These are phyloP conservation scores for Agriopis aurantiaria DNA, from an alignment of 2,888 invertebrate species.

Conservation along the genomic window DNA sequence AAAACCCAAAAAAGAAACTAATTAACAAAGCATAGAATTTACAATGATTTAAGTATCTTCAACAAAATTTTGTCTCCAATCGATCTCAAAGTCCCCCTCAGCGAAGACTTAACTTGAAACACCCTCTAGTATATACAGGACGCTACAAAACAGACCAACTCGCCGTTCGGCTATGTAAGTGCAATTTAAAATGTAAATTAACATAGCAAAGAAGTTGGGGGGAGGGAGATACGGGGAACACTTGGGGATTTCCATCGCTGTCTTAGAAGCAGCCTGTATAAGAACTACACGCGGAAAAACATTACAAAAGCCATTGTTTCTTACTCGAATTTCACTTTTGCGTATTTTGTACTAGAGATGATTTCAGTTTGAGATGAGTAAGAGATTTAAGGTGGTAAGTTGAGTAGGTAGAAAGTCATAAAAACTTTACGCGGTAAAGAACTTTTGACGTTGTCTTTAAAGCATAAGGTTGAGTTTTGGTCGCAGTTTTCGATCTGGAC, in stretches of 20 bases:
- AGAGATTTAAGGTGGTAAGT: slow-evolving; percentile 13
- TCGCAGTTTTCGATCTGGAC: slow-evolving; percentile 39
- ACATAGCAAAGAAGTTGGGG: slow-evolving; percentile 84
- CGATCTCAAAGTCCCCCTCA: slow-evolving; percentile 21
- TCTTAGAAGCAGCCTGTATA: slow-evolving; percentile 70
- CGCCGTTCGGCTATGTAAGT: slow-evolving; percentile 84
- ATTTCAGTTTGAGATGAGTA: slow-evolving; percentile 5
- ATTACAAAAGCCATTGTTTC: not conserved
- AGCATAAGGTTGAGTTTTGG: slow-evolving; percentile 52
- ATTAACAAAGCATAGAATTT: too few species aligned
- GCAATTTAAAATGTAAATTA: slow-evolving; percentile 88
- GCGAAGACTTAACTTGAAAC: slow-evolving; percentile 14
- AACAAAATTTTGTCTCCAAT: slow-evolving; percentile 9
- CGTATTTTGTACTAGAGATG: accelerated
- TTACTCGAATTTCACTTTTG: slow-evolving; percentile 35
- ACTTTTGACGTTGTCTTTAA: slow-evolving; percentile 48
- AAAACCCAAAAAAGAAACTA: too few species aligned
- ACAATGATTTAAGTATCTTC: not conserved
- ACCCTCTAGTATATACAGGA: slow-evolving; percentile 56
- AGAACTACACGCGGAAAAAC: slow-evolving; percentile 24
- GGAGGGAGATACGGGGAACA: slow-evolving; percentile 65
- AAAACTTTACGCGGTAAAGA: slow-evolving; percentile 48
- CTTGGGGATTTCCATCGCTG: slow-evolving; percentile 73
- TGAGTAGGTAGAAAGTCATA: slow-evolving; percentile 41
- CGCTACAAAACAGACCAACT: slow-evolving; percentile 78